phyloP scores from a whole-genome alignment of 2,797 vertebrate species.

The Aldrovandia affinis region DNA sequence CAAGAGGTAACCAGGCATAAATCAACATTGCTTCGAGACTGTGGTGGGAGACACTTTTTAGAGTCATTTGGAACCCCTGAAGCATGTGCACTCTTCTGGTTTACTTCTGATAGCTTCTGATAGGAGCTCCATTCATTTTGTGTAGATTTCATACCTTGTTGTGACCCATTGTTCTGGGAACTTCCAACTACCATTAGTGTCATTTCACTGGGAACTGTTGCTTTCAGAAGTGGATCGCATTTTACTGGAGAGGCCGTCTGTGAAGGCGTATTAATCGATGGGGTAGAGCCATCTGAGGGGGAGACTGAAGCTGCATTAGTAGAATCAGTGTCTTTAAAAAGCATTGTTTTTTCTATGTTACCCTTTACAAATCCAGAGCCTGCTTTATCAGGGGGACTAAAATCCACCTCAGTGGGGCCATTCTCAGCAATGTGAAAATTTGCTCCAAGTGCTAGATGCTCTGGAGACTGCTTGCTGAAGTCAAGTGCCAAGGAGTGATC shows the following conservation, averaged over 20 bases:
- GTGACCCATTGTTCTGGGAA: slow-evolving; percentile 32
- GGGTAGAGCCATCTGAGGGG: slow-evolving; percentile 88
- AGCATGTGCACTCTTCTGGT: slow-evolving; percentile 59
- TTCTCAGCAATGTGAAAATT: slow-evolving; percentile 84
- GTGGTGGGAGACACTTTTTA: slow-evolving; percentile 63
- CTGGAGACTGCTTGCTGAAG: slow-evolving; percentile 92
- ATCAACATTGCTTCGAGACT: slow-evolving; percentile 87
- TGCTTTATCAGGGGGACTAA: slow-evolving; percentile 82
- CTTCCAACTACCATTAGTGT: slow-evolving; percentile 47
- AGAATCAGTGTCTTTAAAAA: slow-evolving; percentile 81
- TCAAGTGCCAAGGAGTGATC: slow-evolving; percentile 91
- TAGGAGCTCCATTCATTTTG: neutral
- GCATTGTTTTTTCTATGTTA: slow-evolving; percentile 74
- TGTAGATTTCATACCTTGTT: slow-evolving; percentile 38
- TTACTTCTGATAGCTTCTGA: slow-evolving; percentile 18
- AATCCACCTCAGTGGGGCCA: slow-evolving; percentile 92
- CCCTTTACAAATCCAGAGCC: slow-evolving; percentile 70
- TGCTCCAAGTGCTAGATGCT: slow-evolving; percentile 74
- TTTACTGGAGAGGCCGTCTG: slow-evolving; percentile 80
- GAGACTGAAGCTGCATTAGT: slow-evolving; percentile 81
- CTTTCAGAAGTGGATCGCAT: slow-evolving; percentile 61
- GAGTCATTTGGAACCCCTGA: slow-evolving; percentile 66
- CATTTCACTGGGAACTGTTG: slow-evolving; percentile 54
- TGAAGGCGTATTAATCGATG: slow-evolving; percentile 88
- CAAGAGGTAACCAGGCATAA: slow-evolving; percentile 91